phyloP scores from a whole-genome alignment of 2,113 vertebrate species.

The Tetrax tetrax region DNA sequence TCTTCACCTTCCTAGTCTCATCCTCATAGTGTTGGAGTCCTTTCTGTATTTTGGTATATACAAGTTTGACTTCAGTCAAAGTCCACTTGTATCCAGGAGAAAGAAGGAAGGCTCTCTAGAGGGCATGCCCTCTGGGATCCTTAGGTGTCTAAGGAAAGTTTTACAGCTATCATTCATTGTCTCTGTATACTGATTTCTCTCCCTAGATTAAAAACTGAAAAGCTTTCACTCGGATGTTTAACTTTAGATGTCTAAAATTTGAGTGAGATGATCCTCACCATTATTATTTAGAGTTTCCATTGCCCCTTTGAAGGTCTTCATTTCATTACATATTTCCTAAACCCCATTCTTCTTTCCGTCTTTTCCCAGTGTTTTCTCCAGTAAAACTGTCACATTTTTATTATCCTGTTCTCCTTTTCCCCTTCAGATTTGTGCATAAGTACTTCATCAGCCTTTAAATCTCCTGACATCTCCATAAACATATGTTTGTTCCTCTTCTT shows the following conservation, averaged over 20 bases:
- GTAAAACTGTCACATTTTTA: not conserved
- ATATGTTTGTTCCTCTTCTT: constrained; percentile 26
- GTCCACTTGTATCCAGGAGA: not conserved
- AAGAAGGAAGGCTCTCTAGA: not conserved
- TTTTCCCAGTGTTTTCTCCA: not conserved
- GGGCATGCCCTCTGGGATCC: not conserved
- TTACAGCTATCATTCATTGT: not conserved
- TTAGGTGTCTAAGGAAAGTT: not conserved
- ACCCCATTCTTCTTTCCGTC: not conserved
- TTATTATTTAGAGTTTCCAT: not conserved
- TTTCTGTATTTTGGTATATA: not conserved
- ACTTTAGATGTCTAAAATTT: not conserved
- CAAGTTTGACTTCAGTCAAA: not conserved
- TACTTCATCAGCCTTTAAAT: constrained; percentile 47
- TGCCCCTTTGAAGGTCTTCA: not conserved
- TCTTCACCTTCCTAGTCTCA: not conserved
- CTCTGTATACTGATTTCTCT: not conserved
- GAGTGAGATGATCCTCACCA: not conserved
- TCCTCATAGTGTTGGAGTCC: not conserved
- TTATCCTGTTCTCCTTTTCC: not conserved
- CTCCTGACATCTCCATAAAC: constrained; percentile 31
- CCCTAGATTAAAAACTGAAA: not conserved
- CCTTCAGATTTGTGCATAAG: constrained; percentile 4
- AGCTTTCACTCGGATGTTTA: not conserved
- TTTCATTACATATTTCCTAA: not conserved